Percentiles rank a stretch among this genome's conserved stretches.
Evolutionary conservation across 2,113 vertebrate species (phyloP).

Genomic region (Scopus umbretta): DNA sequence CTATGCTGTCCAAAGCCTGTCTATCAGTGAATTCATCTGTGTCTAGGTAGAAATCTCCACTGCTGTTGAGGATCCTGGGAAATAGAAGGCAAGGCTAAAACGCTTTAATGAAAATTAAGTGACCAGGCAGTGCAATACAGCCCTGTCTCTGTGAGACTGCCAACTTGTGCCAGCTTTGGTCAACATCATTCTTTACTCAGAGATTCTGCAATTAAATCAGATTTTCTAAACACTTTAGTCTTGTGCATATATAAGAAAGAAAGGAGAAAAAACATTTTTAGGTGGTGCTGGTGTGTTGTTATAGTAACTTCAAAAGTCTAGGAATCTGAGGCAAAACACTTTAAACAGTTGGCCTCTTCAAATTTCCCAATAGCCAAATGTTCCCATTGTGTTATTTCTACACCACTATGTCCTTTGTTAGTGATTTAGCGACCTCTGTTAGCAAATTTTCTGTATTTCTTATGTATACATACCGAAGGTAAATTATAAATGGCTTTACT

Average conservation of each 20-base stretch:
- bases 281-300: conserved; percentile 10
- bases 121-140: not conserved
- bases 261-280: conserved; percentile 14
- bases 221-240: not conserved
- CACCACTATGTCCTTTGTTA: not conserved
- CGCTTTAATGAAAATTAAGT: conserved; percentile 11
- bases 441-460: not conserved
- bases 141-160: not conserved
- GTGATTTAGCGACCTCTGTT: not conserved
- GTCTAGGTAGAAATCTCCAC: not conserved
- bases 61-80: conserved; percentile 5
- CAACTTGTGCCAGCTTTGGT: conserved; percentile 21
- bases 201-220: conserved; percentile 8
- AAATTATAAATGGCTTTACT: not conserved
- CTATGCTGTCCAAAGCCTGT: not conserved
- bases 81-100: not conserved
- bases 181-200: conserved; percentile 9
- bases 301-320: conserved; percentile 25
- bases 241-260: not conserved
- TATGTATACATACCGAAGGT: not conserved
- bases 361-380: not conserved
- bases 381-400: not conserved
- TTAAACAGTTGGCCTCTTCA: not conserved
- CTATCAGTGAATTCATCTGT: not conserved
- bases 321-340: not conserved